Conservation (phyloP, 2,113 vertebrate genomes). For the Budorcas taxicolor region DNA sequence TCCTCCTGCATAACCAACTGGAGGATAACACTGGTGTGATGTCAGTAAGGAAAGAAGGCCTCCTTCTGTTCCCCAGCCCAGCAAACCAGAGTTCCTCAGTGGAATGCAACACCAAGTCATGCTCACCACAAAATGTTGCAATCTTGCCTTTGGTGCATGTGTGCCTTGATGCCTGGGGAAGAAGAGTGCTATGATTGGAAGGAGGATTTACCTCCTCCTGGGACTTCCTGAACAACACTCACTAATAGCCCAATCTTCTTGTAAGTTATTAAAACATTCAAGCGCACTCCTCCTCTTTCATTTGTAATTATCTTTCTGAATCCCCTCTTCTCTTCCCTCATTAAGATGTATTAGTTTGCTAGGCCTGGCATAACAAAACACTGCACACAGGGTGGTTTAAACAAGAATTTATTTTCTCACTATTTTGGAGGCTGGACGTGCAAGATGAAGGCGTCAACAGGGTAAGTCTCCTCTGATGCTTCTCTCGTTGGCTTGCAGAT, state of each 20-base stretch:
- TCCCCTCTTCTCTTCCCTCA: neutral
- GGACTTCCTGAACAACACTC: neutral
- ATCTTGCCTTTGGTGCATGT: neutral
- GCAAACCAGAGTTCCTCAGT: neutral
- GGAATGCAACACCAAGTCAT: neutral
- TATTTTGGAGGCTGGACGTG: neutral
- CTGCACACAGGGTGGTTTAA: neutral
- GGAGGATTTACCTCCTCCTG: neutral
- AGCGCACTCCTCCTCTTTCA: neutral
- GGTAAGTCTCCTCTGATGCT: neutral
- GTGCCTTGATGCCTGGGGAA: neutral
- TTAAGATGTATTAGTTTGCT: neutral
- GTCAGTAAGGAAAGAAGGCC: neutral
- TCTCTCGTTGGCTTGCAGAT: neutral
- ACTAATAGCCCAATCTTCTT: neutral
- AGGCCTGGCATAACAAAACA: neutral
- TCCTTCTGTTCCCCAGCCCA: neutral
- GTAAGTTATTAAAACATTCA: neutral
- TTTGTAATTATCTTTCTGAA: neutral
- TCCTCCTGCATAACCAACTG: neutral
- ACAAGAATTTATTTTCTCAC: neutral
- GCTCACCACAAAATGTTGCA: fast-evolving
- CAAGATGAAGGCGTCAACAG: neutral
- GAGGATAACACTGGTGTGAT: neutral
- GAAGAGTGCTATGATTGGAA: neutral